Conservation (phyloP, 2,113 vertebrate genomes). For the Hystrix cristata region DNA sequence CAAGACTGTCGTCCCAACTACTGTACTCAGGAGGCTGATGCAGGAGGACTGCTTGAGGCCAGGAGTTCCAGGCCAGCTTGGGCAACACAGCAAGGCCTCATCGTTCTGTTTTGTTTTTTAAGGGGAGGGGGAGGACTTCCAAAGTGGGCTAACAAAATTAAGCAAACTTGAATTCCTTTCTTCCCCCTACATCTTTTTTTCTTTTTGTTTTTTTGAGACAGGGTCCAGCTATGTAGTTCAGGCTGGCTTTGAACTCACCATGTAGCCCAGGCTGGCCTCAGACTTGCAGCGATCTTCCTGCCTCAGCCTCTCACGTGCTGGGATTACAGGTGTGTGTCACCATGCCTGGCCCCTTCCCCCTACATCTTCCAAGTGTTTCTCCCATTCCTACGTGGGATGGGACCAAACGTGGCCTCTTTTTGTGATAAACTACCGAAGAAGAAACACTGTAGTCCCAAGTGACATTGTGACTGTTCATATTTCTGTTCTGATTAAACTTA, state of each 20-base stretch:
- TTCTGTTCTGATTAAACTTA: conserved; percentile 10
- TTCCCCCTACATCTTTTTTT: neutral
- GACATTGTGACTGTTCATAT: neutral
- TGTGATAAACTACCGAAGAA: conserved; percentile 20
- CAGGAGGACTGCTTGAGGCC: neutral
- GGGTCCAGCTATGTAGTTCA: too few relatives aligned
- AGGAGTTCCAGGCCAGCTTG: neutral
- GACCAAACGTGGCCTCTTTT: neutral
- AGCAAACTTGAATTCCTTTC: neutral
- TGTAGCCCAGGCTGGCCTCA: too few relatives aligned
- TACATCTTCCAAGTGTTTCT: conserved; percentile 30
- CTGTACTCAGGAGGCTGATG: neutral
- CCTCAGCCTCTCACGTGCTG: too few relatives aligned
- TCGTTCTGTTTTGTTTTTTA: neutral
- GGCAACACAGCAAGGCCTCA: neutral
- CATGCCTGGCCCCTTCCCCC: too few relatives aligned
- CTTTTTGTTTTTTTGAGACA: too few relatives aligned
- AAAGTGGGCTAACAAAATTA: neutral
- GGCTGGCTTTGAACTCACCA: too few relatives aligned
- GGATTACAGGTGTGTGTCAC: too few relatives aligned
- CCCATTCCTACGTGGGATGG: neutral
- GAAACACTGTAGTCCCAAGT: neutral
- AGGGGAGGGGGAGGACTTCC: neutral
- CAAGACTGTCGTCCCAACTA: neutral
- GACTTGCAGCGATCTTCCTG: too few relatives aligned